These are phyloP conservation scores for Marcusenius ussheri DNA, from an alignment of 2,113 vertebrate genomes.

Conservation along the genomic window DNA sequence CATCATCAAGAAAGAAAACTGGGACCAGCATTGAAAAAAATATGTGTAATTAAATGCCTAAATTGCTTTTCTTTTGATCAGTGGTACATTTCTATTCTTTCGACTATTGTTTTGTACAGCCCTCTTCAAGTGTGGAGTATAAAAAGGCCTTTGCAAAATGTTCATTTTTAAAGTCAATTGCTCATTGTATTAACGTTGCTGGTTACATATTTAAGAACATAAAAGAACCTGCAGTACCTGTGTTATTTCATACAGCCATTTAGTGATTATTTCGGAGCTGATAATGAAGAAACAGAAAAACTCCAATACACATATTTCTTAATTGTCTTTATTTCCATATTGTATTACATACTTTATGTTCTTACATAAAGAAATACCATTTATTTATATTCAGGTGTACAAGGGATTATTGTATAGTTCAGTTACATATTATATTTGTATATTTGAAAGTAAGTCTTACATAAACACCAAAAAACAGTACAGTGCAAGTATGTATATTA, in stretches of 20 bases:
- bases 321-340: slow-evolving; percentile 70
- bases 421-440: slow-evolving; percentile 55
- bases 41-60: background rate
- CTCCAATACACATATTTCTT: slow-evolving; percentile 52
- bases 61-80: background rate
- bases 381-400: slow-evolving; percentile 59
- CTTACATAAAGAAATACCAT: slow-evolving; percentile 67
- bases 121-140: background rate
- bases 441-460: slow-evolving; percentile 60
- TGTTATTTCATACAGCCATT: background rate
- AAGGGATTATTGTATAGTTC: slow-evolving; percentile 57
- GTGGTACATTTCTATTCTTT: background rate
- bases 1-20: background rate
- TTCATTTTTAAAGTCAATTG: background rate
- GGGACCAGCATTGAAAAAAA: background rate
- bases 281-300: background rate
- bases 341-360: slow-evolving; percentile 70
- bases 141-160: background rate
- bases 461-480: slow-evolving; percentile 62
- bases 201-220: background rate
- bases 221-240: background rate
- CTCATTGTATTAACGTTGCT: background rate
- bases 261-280: background rate
- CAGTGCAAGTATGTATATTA: slow-evolving; percentile 62
- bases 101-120: background rate